Base-by-base conservation (phyloP, 1,140 invertebrate genomes). In the Yoshiicerus persimilis region DNA sequence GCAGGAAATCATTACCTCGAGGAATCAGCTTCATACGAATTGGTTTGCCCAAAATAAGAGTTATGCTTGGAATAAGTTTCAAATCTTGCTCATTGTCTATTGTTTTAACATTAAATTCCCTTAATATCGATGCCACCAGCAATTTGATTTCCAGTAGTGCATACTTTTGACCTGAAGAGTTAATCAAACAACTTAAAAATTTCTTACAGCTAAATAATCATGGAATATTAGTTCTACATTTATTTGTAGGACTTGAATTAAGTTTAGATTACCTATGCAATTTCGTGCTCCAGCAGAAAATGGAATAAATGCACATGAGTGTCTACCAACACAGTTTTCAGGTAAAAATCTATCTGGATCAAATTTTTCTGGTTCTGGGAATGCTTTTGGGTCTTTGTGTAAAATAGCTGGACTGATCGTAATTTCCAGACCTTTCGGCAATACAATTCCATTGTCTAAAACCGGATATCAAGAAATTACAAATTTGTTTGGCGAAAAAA, bases 311-410 rank as follows among this genome's bases (percentile, higher is more conserved):
- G 92, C 86, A 70, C 89, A 92, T 16, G 64, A 91, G 86, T 88
- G 92, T 23, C 93, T 89, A 23, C 87, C 87, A 20, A 86, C 39
- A 87, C 32, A 30, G 11, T 93, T 92, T 88, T 94, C 94, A 0
- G 92, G 91, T 13, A 92, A 87, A 91, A 95, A 95, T 88, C 94
- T 90, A 16, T 94, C 93, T 0, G 94, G 94, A 91, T 94, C 92
- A 90, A 94, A 95, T 9, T 75, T 90, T 25, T 94, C 92, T 6
- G 94, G 94, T 87, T 95, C 92, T 34, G 94, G 93, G 88, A 92
- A 95, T 85, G 92, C 91, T 27, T 93, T 91, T 6, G 92, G 92
- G 89, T 94, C 92, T 32, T 92, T 91, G 89, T 95, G 94, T n/a
- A 95, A 90, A 75, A 91, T 90, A 30, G 92, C 92, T 2, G 87